These are phyloP conservation scores for Dolomedes plantarius DNA, from an alignment of 2,888 invertebrate species.

Conservation along the genomic window DNA sequence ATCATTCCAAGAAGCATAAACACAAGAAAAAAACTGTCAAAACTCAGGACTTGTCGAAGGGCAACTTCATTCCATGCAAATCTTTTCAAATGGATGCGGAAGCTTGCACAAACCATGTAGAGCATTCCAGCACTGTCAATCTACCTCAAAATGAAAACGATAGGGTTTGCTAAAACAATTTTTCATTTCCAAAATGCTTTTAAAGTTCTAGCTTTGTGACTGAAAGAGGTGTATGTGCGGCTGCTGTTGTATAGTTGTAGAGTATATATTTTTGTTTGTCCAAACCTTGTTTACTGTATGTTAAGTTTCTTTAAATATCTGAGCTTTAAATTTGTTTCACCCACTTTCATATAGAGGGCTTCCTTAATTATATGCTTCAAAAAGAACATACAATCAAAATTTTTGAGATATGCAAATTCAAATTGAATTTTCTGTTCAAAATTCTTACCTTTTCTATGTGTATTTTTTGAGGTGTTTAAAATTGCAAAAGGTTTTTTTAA, in stretches of 20 bases:
- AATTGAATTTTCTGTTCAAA: too few relatives aligned
- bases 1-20: constrained; percentile 63
- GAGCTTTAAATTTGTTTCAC: background rate
- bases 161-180: constrained; percentile 33
- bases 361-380: background rate
- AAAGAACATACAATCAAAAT: background rate
- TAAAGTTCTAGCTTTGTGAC: constrained; percentile 23
- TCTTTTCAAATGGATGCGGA: constrained; percentile 4
- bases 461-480: too few relatives aligned
- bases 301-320: constrained; percentile 8
- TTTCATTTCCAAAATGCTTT: constrained; percentile 13
- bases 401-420: background rate
- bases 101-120: constrained; percentile 43
- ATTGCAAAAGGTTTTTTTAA: too few relatives aligned
- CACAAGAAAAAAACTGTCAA: constrained; percentile 39
- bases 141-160: constrained; percentile 57
- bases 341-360: background rate
- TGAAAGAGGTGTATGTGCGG: constrained; percentile 17
- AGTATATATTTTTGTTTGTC: background rate
- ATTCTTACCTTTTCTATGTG: too few relatives aligned
- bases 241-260: constrained; percentile 20
- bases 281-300: background rate
- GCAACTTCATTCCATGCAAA: constrained; percentile 41
- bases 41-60: constrained; percentile 34
- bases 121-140: constrained; percentile 56